phyloP scores from a whole-genome alignment of 2,113 vertebrate genomes.

The Petaurus breviceps region DNA sequence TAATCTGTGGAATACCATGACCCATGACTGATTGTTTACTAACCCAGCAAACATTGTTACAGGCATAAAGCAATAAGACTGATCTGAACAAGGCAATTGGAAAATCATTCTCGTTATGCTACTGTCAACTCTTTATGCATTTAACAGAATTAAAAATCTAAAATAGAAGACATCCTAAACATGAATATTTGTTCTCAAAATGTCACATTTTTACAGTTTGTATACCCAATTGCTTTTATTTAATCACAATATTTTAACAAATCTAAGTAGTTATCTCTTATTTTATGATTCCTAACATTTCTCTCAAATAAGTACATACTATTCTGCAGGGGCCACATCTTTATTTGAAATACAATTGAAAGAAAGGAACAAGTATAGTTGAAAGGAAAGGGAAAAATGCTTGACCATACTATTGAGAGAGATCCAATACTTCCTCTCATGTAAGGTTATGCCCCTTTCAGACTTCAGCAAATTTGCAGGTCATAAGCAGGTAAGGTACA shows the following conservation, averaged over 20 bases:
- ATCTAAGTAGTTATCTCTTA: neutral
- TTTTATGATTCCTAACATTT: neutral
- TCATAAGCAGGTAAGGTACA: neutral
- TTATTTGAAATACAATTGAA: neutral
- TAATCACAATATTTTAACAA: neutral
- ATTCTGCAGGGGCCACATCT: neutral
- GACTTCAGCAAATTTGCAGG: neutral
- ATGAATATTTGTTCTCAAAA: neutral
- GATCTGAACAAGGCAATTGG: neutral
- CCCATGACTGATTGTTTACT: neutral
- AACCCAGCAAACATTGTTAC: neutral
- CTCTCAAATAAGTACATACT: neutral
- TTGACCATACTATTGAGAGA: neutral
- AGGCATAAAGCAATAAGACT: neutral
- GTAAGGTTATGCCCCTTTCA: neutral
- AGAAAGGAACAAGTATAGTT: neutral
- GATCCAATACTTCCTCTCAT: neutral
- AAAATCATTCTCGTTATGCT: neutral
- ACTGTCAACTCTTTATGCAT: neutral
- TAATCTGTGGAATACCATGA: neutral
- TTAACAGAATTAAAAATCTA: neutral
- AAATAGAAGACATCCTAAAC: neutral
- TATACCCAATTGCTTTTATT: neutral
- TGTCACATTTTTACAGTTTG: neutral
- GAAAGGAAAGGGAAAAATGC: neutral